Evolutionary conservation across 2,797 vertebrate genomes (phyloP), one percentile per base, ranked within the genome.

Genomic region (Delichon dasypus): DNA sequence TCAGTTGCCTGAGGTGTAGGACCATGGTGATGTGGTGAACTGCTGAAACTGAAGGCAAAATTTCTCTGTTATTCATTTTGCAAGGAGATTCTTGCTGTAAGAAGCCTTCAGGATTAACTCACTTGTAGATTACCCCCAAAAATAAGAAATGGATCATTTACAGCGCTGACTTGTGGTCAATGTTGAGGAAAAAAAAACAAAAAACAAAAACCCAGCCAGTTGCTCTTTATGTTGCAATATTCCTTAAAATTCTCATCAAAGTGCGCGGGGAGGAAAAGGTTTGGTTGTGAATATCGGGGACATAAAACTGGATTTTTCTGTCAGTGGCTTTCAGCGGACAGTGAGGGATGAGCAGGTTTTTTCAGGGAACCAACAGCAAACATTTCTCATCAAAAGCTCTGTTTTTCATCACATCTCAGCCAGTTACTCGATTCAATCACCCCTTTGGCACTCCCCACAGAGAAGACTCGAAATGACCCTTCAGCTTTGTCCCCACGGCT

Each of bases 221-320:
- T 36, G 18, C 4, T 64, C 25, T 50, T 57, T 47, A 23, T n/a
- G 8, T 54, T 62, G 16, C 10, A 62, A 30, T 12, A 65, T 21
- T 53, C 32, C 36, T 75, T 62, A 30, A 77, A 45, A 61, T 75
- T 58, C 73, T 82, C 40, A 64, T 27, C 25, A 48, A 8, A n/a
- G 5, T 62, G 20, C 27, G 9, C 1, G 13, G 2, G 4, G 1
- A 1, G 25, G 17, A 27, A 34, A 55, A 71, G 1, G 1, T 47
- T 72, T 44, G 7, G 7, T 55, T 51, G 21, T 55, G 32, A 38
- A 5, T 71, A 48, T 8, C 4, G 7, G 13, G 13, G 30, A 54
- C 10, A 30, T 10, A 34, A 65, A 75, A 13, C 7, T 8, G 27
- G 8, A 26, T 67, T 82, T 89, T 76, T n/a, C 27, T n/a, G 11